A percentile compares a stretch with the other conserved stretches of the same genome.
Conservation (phyloP, 2,797 vertebrate genomes). For the Mallotus villosus region DNA sequence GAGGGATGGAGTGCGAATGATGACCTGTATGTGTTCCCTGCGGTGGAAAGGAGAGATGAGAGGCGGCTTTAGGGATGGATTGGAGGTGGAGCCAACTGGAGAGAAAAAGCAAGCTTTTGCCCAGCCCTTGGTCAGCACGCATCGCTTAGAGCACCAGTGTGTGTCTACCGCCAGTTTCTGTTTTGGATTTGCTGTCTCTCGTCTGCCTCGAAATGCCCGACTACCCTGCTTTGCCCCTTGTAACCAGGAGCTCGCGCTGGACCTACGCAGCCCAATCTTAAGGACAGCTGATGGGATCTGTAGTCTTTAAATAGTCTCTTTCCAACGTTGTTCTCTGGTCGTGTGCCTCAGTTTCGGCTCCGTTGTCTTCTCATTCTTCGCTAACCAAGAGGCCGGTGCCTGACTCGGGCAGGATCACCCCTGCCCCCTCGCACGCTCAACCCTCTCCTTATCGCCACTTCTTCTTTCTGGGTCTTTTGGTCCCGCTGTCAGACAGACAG, state of each 20-base stretch:
- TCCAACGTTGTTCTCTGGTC: too few relatives aligned
- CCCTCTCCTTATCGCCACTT: neutral
- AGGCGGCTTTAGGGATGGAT: slow-evolving; percentile 14
- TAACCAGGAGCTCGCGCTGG: neutral
- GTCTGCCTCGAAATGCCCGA: too few relatives aligned
- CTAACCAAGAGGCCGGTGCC: too few relatives aligned
- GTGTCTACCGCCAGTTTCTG: neutral
- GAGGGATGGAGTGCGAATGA: neutral
- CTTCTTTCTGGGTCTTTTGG: neutral
- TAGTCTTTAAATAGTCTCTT: too few relatives aligned
- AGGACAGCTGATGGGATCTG: too few relatives aligned
- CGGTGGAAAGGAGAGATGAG: slow-evolving; percentile 18
- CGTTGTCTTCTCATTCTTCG: too few relatives aligned
- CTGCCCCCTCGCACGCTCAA: neutral
- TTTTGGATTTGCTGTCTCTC: too few relatives aligned
- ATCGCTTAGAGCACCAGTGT: neutral
- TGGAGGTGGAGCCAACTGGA: slow-evolving; percentile 14
- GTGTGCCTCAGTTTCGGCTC: too few relatives aligned
- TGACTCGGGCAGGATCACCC: neutral
- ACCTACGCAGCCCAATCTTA: neutral
- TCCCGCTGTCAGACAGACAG: slow-evolving; percentile 2
- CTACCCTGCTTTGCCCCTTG: neutral
- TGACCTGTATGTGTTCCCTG: slow-evolving; percentile 29
- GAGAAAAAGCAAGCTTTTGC: neutral
- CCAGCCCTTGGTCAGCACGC: neutral